Conservation (phyloP, 2,888 invertebrate species). For the Melanophora roralis region DNA sequence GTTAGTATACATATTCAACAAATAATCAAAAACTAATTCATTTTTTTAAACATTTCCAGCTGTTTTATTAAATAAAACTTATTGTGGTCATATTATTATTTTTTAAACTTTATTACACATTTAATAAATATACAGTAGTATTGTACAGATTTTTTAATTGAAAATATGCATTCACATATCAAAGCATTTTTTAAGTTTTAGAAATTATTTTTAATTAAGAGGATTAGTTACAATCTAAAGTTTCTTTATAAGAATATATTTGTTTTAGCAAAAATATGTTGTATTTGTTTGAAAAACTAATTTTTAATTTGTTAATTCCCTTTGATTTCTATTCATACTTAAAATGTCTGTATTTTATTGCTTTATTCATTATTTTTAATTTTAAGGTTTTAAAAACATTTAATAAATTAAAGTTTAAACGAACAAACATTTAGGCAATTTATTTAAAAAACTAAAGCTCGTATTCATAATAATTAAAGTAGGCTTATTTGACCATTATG, state of each 20-base stretch:
- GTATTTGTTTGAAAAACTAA: constrained; percentile 21
- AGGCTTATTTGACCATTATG: too few species aligned
- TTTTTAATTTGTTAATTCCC: constrained; percentile 33
- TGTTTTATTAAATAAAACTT: constrained; percentile 38
- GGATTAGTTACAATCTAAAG: not conserved
- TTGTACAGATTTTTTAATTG: constrained; percentile 19
- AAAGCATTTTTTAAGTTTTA: too few species aligned
- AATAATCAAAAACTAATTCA: constrained; percentile 30
- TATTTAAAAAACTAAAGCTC: too few species aligned
- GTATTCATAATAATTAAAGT: too few species aligned
- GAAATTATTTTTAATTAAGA: too few species aligned
- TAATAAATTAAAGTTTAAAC: not conserved
- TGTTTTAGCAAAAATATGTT: constrained; percentile 55
- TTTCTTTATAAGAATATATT: constrained; percentile 23
- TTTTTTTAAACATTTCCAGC: not conserved
- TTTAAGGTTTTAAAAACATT: not conserved
- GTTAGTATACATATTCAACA: constrained; percentile 2
- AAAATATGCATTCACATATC: too few species aligned
- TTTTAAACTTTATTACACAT: too few species aligned
- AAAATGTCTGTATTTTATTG: constrained; percentile 21
- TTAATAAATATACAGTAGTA: constrained; percentile 22
- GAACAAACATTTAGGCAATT: constrained; percentile 4
- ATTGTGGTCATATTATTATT: constrained; percentile 45
- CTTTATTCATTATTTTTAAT: constrained; percentile 20
- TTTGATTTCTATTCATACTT: constrained; percentile 24